Base-by-base conservation (phyloP, 2,113 vertebrate genomes). In the Thamnophis sirtalis region DNA sequence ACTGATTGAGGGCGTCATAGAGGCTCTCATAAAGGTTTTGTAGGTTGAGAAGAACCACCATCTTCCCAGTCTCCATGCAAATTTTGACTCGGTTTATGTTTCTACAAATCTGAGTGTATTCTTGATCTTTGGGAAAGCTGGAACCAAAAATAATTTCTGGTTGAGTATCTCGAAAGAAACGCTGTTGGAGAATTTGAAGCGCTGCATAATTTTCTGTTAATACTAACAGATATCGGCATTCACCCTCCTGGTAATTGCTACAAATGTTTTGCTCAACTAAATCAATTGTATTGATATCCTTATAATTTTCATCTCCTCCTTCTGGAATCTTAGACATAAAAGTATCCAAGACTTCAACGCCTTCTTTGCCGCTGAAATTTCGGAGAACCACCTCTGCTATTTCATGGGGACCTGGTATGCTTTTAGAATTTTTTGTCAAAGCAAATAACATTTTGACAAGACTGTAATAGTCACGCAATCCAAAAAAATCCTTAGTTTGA, bases 11-110 rank as follows among this genome's bases (percentile, higher is more conserved):
- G 0, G 99, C 99, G 4, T 99, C 99, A 0, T 99, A 99, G 22
- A 99, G 98, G 96, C 99, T 99, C 98, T 99, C 99, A 0, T 99
- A 99, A 6, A 99, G 98, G 95, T 98, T 99, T 58, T 99, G 99
- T 94, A 99, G 96, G 96, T 99, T 99, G 54, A 99, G 98, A 2
- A 99, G 98, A 80, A 99, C 97, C 17, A 98, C 98, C 84, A 94
- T 98, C 95, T 97, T 97, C 80, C 99, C 99, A 0, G 99, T 99
- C 95, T 99, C 99, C 99, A 99, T 99, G 96, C 99, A 99, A 89
- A 99, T 96, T 96, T 99, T 99, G 49, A 99, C 98, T 28, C 98
- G 97, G 96, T 99, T 99, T 96, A 99, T 99, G 95, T 99, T 99
- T 84, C 98, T 97, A 97, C 99, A 99, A 93, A 99, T 98, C 90